Base-by-base conservation (phyloP, 2,888 invertebrate species). In the Venustoraphidia nigricollis region DNA sequence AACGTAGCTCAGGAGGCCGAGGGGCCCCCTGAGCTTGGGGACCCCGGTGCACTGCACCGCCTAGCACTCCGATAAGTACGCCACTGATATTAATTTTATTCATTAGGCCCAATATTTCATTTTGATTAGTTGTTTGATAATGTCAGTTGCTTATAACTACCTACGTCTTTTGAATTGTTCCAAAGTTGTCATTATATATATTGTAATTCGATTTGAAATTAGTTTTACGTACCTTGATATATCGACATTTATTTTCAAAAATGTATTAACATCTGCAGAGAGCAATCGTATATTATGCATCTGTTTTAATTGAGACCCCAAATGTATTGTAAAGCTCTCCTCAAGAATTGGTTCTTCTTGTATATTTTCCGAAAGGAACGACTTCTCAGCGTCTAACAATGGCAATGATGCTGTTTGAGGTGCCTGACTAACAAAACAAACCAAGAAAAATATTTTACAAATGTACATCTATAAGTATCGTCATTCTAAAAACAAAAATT, bases 301-400 rank as follows among this genome's bases (percentile, higher is more conserved):
- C 62, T 96, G 95, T 66, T 98, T 98, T 65, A 97, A 77, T 69
- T 98, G 98, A 5, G 95, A 93, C 45, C 97, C 96, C 53, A 96
- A 74, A 71, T 96, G 94, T 60, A 97, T 95, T 14, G 96, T 97
- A 66, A 96, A 97, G 67, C 93, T 94, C 70, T 96, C 96, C 68
- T 95, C 94, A 59, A 91, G 55, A 48, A 62, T 58, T 41, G 62
- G 62, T 38, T 53, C 50, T 44, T 55, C 55, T 5, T 49, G 39
- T 35, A 44, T 42, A 39, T 52, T 54, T 44, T 50, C 27, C 27
- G 27, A 27, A 27, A 27, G 27, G 6, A 27, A 27, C 6, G 27
- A 27, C 27, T 27, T 27, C 40, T 43, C 35, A 46, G 13, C 10
- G 57, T 38, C 61, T 48, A 41, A 52, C 43, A 46, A 50, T 53